phyloP scores from a whole-genome alignment of 1,140 invertebrate species.

The Whitmania pigra region DNA sequence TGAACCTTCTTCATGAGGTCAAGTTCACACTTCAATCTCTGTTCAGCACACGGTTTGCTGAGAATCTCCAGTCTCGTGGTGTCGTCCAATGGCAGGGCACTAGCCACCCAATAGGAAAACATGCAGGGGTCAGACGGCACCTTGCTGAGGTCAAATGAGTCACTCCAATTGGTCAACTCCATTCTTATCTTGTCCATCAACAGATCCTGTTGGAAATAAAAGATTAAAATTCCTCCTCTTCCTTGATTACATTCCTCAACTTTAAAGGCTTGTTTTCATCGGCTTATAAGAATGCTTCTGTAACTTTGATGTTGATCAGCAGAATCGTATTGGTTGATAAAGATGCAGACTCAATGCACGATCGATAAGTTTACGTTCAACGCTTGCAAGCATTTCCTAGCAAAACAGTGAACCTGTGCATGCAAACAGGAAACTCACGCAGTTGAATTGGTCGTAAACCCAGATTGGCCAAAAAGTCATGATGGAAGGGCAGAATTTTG shows the following conservation, averaged over 20 bases:
- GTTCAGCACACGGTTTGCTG: slow-evolving; percentile 52
- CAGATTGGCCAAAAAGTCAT: slow-evolving; percentile 46
- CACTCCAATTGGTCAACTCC: slow-evolving; percentile 41
- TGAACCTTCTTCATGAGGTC: slow-evolving; percentile 49
- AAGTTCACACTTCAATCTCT: slow-evolving; percentile 54
- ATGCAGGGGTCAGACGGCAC: slow-evolving; percentile 54
- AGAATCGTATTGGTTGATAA: no score
- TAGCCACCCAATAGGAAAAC: slow-evolving; percentile 65
- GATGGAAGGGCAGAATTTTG: slow-evolving; percentile 39
- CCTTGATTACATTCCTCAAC: no score
- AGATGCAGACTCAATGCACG: no score
- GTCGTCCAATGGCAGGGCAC: slow-evolving; percentile 57
- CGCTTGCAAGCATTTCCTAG: no score
- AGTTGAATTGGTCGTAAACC: slow-evolving; percentile 59
- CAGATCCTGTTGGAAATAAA: slow-evolving; percentile 30
- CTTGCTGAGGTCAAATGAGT: slow-evolving; percentile 31
- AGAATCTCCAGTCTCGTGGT: slow-evolving; percentile 51
- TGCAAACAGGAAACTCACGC: slow-evolving; percentile 33
- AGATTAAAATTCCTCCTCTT: background rate
- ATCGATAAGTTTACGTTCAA: no score
- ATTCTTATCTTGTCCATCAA: slow-evolving; percentile 35
- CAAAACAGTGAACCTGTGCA: no score
- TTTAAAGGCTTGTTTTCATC: no score
- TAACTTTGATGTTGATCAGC: no score
- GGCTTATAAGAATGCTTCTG: no score